Evolutionary conservation across 2,888 invertebrate genomes (phyloP).

Genomic region (Merodon equestris): DNA sequence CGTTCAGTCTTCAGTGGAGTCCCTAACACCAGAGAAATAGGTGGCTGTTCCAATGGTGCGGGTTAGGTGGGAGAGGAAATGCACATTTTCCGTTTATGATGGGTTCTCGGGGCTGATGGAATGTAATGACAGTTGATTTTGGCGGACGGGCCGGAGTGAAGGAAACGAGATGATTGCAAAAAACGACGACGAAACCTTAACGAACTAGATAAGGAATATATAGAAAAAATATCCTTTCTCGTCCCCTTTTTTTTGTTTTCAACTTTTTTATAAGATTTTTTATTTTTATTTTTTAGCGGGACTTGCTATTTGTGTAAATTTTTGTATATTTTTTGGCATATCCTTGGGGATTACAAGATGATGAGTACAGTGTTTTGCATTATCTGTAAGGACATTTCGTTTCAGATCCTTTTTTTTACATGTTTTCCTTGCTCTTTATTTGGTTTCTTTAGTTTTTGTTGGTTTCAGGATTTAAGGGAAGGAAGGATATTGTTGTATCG

Average conservation of each 20-base stretch:
- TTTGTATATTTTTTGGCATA: slow-evolving; percentile 40
- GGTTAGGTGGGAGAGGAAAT: slow-evolving; percentile 61
- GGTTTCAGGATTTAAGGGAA: slow-evolving; percentile 3
- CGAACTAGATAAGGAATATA: slow-evolving; percentile 61
- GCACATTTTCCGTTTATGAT: slow-evolving; percentile 57
- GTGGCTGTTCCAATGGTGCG: too few species aligned
- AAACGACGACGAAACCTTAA: slow-evolving; percentile 37
- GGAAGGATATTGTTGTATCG: slow-evolving; percentile 58
- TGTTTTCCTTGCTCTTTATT: too few species aligned
- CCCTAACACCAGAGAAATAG: not conserved
- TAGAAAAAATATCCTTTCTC: not conserved
- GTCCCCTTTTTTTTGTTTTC: too few species aligned
- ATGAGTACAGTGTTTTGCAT: slow-evolving; percentile 68
- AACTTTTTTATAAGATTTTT: too few species aligned
- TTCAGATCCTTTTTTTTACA: slow-evolving; percentile 2
- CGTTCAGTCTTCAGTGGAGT: slow-evolving; percentile 1
- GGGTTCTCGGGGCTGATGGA: slow-evolving; percentile 49
- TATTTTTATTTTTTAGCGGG: not conserved
- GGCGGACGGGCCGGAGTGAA: slow-evolving; percentile 49
- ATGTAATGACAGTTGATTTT: slow-evolving; percentile 67
- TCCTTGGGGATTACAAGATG: slow-evolving; percentile 69
- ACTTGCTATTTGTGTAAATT: slow-evolving; percentile 31
- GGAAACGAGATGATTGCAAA: slow-evolving; percentile 55
- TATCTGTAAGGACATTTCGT: slow-evolving; percentile 57
- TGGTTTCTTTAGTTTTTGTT: slow-evolving; percentile 16